Evolutionary conservation across 1,140 invertebrate species (phyloP), one percentile per base, ranked within the genome.

Genomic region (Drosophila santomea): DNA sequence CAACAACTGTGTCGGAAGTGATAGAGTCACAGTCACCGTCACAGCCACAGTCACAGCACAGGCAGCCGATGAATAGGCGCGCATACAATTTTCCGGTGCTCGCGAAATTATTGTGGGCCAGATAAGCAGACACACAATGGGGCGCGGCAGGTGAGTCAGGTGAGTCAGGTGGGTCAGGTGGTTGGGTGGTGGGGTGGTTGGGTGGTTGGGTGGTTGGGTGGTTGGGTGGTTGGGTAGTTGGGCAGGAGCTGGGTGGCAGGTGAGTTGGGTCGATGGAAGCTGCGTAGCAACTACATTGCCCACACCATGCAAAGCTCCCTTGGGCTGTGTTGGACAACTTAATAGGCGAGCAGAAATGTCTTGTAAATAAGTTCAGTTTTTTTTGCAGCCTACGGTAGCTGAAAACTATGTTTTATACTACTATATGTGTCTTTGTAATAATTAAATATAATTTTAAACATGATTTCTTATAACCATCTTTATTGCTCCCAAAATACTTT

Each of bases 31-130:
- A 32, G 28, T 32, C 28, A 8, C 28, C 7, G 32, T 8, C 32
- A 2, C 28, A 32, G 28, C 28, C 28, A 28, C 28, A 28, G 25
- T 28, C 25, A 5, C 17, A 17, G 6, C 28, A 2, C 32, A 10
- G 32, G 7, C 32, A 32, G 78, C 71, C 74, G 56, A 85, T 86
- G 84, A 89, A 84, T 89, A 78, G 84, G 83, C 83, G 74, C 66
- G 38, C 76, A 83, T 76, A 63, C 73, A 75, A 75, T 71, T 89
- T 88, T 78, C 72, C 74, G 69, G 60, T 54, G 66, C 66, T 68
- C 66, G 61, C 61, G 36, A 71, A 69, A 71, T 69, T 48, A 71
- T 71, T 69, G 51, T 71, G 67, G 67, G 64, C 64, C 67, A 71
- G 63, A 69, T 56, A 69, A 69, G 67, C 48, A 69, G 67, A 68